Conservation (phyloP, 1,140 invertebrate species). For the Drosophila pruinosa region DNA sequence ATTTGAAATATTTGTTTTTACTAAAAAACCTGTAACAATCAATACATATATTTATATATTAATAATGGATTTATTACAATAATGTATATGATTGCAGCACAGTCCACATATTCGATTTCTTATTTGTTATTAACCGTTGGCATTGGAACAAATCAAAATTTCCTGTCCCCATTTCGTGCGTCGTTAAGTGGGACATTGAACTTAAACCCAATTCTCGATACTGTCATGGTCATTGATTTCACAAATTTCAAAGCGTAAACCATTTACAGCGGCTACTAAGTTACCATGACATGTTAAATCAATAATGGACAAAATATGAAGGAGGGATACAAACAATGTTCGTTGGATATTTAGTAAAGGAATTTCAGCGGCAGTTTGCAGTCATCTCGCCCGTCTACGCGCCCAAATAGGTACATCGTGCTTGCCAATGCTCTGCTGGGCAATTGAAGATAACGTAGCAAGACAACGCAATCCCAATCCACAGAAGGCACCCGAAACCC, state of each 20-base stretch:
- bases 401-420: no score
- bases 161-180: not conserved
- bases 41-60: no score
- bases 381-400: not conserved
- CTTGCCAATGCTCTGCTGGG: conserved; percentile 72
- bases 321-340: not conserved
- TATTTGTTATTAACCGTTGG: not conserved
- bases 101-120: no score
- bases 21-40: no score
- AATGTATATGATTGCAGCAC: no score
- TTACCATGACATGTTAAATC: conserved; percentile 58
- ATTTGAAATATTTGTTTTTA: no score
- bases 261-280: conserved; percentile 22
- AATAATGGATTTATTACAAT: no score
- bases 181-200: conserved; percentile 50
- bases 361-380: conserved; percentile 4
- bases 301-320: conserved; percentile 18
- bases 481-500: conserved; percentile 66
- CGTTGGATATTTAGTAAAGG: conserved; percentile 12
- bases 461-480: conserved; percentile 66
- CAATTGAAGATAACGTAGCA: conserved; percentile 65
- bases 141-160: not conserved
- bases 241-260: conserved; percentile 24
- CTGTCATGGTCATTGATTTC: conserved; percentile 58
- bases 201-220: conserved; percentile 25